Percentiles rank a stretch among this genome's conserved stretches.
These are phyloP conservation scores for Agrilus planipennis DNA, from an alignment of 1,140 invertebrate species.

Conservation along the genomic window DNA sequence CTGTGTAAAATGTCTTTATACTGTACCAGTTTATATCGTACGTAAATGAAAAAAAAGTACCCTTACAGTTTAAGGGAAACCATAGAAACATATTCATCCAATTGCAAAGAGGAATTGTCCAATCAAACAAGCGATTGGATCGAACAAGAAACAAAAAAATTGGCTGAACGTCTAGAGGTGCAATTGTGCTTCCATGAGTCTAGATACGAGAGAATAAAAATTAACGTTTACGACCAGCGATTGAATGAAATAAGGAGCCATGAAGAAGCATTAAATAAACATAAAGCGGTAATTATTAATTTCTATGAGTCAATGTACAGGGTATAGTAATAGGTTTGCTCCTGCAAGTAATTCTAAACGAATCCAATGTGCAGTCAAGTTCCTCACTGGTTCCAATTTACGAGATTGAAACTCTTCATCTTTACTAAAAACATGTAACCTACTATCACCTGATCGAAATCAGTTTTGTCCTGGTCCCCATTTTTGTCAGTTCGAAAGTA, in stretches of 20 bases:
- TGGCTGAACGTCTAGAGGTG: slow-evolving; percentile 3
- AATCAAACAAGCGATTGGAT: not conserved
- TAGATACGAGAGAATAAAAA: slow-evolving; percentile 4
- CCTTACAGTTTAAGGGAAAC: slow-evolving; percentile 1
- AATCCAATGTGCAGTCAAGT: too few species aligned
- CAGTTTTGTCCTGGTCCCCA: too few species aligned
- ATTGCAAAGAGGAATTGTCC: not conserved
- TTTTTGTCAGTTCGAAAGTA: too few species aligned
- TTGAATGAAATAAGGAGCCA: slow-evolving; percentile 8
- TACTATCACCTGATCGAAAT: too few species aligned
- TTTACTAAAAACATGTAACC: too few species aligned
- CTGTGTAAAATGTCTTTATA: not conserved
- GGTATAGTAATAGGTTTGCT: too few species aligned
- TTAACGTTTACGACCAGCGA: slow-evolving; percentile 6
- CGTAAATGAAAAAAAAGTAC: not conserved
- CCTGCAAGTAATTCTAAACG: too few species aligned
- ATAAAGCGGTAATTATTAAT: slow-evolving; percentile 1
- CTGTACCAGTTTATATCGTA: not conserved
- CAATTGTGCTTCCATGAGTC: slow-evolving; percentile 3
- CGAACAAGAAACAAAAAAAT: not conserved
- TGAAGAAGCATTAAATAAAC: not conserved
- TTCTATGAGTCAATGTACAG: too few species aligned
- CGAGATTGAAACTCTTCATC: too few species aligned
- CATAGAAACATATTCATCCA: not conserved
- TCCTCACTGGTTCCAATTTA: too few species aligned